Evolutionary conservation across 2,888 invertebrate species (phyloP).

Genomic region (Apodemia zela): DNA sequence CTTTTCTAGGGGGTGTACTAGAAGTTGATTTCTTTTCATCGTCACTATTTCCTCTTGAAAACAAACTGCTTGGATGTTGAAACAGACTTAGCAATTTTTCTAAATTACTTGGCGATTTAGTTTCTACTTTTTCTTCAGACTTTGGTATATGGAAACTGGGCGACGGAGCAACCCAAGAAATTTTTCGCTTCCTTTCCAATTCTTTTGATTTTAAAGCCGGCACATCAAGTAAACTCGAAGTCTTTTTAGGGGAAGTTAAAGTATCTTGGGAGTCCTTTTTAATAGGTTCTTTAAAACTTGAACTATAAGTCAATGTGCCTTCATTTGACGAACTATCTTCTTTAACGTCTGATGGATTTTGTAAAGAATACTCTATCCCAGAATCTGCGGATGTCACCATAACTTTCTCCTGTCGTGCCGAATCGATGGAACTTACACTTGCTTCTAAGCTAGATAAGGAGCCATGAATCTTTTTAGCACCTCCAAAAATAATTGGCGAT

Average conservation of each 20-base stretch:
- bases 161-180: conserved; percentile 81
- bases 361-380: conserved; percentile 70
- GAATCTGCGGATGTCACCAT: conserved; percentile 75
- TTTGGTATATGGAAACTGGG: conserved; percentile 62
- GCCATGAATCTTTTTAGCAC: conserved; percentile 63
- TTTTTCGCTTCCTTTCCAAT: conserved; percentile 75
- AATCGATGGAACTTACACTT: conserved; percentile 73
- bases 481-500: conserved; percentile 67
- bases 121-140: conserved; percentile 57
- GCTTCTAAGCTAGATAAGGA: conserved; percentile 73
- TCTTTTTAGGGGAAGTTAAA: conserved; percentile 59
- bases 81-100: conserved; percentile 84
- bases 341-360: conserved; percentile 58
- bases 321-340: conserved; percentile 72
- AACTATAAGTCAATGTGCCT: conserved; percentile 71
- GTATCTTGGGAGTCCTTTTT: conserved; percentile 55
- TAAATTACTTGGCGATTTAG: conserved; percentile 78
- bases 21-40: conserved; percentile 66
- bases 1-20: conserved; percentile 67
- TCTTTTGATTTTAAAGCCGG: conserved; percentile 66
- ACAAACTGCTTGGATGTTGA: conserved; percentile 82
- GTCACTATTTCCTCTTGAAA: conserved; percentile 69
- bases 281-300: conserved; percentile 59
- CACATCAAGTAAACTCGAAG: conserved; percentile 66
- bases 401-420: conserved; percentile 57